Evolutionary conservation across 2,888 invertebrate genomes (phyloP).

Genomic region (Tiliacea aurago): DNA sequence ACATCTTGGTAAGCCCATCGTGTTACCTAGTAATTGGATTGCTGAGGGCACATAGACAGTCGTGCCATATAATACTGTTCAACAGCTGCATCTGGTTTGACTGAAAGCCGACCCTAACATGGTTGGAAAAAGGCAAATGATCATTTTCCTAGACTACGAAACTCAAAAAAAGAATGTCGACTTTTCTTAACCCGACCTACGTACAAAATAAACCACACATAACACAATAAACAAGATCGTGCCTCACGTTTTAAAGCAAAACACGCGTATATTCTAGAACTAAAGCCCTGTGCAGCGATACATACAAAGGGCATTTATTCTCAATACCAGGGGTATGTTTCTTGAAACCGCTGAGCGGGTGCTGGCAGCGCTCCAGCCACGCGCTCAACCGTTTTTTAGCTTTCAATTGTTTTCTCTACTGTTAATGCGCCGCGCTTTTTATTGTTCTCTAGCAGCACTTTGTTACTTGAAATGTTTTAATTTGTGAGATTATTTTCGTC

Average conservation of each 20-base stretch:
- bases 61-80: too few species aligned
- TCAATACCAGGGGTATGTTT: slow-evolving; percentile 54
- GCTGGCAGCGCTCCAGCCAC: slow-evolving; percentile 61
- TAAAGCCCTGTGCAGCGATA: slow-evolving; percentile 39
- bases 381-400: slow-evolving; percentile 62
- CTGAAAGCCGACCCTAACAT: too few species aligned
- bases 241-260: slow-evolving; percentile 28
- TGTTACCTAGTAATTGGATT: too few species aligned
- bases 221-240: slow-evolving; percentile 22
- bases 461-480: slow-evolving; percentile 62
- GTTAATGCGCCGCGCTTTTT: slow-evolving; percentile 58
- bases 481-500: slow-evolving; percentile 47
- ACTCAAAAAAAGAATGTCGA: background rate
- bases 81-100: too few species aligned
- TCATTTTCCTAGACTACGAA: too few species aligned
- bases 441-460: slow-evolving; percentile 56
- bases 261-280: slow-evolving; percentile 34
- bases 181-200: background rate
- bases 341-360: slow-evolving; percentile 49
- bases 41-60: too few species aligned
- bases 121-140: too few species aligned
- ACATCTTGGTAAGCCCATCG: too few species aligned
- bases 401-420: slow-evolving; percentile 64
- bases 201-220: slow-evolving; percentile 10
- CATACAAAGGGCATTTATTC: slow-evolving; percentile 58